These are phyloP conservation scores for Macrobrachium rosenbergii DNA, from an alignment of 1,140 invertebrate genomes.

Conservation along the genomic window DNA sequence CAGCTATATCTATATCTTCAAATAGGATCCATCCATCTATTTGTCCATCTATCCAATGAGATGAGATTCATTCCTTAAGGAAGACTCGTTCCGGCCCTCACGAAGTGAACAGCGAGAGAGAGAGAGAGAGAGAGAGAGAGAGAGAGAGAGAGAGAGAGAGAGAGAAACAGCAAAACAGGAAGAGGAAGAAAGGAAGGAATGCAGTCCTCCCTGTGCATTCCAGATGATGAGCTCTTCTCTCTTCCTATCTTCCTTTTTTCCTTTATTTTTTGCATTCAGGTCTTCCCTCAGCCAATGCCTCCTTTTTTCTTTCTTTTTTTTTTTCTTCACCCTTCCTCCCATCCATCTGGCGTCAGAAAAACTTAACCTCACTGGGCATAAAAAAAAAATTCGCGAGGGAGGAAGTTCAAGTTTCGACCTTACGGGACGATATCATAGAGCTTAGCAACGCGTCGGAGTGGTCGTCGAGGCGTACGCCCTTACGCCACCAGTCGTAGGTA, in stretches of 20 bases:
- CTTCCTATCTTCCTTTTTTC: neutral
- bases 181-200: neutral
- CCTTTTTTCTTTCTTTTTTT: conserved; percentile 15
- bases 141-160: too few species aligned
- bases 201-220: neutral
- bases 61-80: too few species aligned
- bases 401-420: neutral
- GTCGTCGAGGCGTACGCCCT: neutral
- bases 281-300: conserved; percentile 5
- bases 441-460: neutral
- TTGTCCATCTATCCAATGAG: too few species aligned
- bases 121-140: too few species aligned
- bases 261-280: neutral
- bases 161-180: too few species aligned
- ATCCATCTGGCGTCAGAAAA: conserved; percentile 18
- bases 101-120: too few species aligned
- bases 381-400: neutral
- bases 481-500: neutral
- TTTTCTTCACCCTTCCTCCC: conserved; percentile 4
- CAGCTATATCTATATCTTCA: too few species aligned
- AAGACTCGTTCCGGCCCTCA: too few species aligned
- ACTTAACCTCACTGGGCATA: neutral
- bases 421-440: neutral
- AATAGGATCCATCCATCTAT: too few species aligned
- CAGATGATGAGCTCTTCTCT: neutral